Percentiles rank a stretch among this genome's conserved stretches.
phyloP scores from a whole-genome alignment of 2,797 vertebrate genomes.

The Sarcophilus harrisii region DNA sequence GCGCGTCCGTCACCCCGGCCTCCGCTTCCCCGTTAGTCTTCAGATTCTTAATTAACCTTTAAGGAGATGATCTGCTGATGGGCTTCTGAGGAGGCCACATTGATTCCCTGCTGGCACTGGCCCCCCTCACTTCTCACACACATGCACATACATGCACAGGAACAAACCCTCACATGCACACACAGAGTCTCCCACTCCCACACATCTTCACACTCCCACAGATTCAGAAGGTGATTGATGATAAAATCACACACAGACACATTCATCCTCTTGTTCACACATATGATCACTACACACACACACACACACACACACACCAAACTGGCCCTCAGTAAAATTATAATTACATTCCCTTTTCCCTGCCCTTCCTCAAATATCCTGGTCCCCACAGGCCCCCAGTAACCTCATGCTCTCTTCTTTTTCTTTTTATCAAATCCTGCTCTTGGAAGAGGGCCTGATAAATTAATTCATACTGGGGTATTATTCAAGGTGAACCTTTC shows the following conservation, averaged over 20 bases:
- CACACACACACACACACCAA: background rate
- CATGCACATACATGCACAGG: conserved; percentile 10
- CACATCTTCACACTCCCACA: background rate
- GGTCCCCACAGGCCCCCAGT: background rate
- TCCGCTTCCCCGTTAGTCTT: conserved; percentile 82
- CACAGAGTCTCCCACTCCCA: background rate
- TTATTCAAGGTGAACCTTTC: background rate
- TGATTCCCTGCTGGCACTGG: conserved; percentile 63
- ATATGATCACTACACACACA: background rate
- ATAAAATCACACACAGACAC: background rate
- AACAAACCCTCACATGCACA: background rate
- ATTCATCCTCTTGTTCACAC: background rate
- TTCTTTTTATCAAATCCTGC: background rate
- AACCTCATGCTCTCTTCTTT: background rate
- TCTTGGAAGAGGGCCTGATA: rapidly evolving
- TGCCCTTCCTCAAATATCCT: background rate
- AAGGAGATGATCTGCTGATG: conserved; percentile 85
- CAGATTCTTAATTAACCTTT: conserved; percentile 91
- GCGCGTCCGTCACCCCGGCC: conserved; percentile 84
- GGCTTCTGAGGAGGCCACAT: conserved; percentile 82
- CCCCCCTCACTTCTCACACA: background rate
- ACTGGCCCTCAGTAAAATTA: background rate
- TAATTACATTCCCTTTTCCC: background rate
- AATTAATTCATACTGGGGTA: background rate
- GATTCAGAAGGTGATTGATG: background rate